Evolutionary conservation across 1,140 invertebrate genomes (phyloP).

Genomic region (Arion vulgaris): DNA sequence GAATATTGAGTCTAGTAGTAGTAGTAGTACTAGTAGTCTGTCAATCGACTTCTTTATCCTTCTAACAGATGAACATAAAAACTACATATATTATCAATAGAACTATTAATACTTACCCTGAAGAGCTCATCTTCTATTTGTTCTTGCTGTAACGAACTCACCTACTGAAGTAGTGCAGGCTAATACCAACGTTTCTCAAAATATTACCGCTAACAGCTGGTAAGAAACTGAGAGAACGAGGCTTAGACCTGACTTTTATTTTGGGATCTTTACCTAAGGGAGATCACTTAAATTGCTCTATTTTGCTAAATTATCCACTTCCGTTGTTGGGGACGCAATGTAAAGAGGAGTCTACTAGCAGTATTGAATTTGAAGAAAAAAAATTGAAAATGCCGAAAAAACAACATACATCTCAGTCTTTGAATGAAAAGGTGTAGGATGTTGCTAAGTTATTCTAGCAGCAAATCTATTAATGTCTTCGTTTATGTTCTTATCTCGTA

Average conservation of each 20-base stretch:
- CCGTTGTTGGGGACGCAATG: slow-evolving; percentile 18
- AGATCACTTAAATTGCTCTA: background rate
- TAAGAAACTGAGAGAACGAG: background rate
- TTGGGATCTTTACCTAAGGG: background rate
- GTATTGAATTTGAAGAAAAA: background rate
- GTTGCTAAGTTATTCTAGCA: background rate
- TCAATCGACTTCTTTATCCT: too few species aligned
- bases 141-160: too few species aligned
- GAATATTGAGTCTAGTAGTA: too few species aligned
- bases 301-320: background rate
- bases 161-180: too few species aligned
- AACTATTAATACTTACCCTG: background rate
- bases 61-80: too few species aligned
- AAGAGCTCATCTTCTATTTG: background rate
- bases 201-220: too few species aligned
- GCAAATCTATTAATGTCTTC: too few species aligned
- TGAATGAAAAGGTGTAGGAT: background rate
- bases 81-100: too few species aligned
- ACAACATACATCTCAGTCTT: background rate
- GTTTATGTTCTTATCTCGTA: too few species aligned
- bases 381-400: background rate
- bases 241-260: background rate
- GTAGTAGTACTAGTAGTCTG: too few species aligned
- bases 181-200: too few species aligned
- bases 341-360: background rate